A percentile compares a stretch with the other conserved stretches of the same genome.
phyloP scores from a whole-genome alignment of 2,888 invertebrate species.

The Eurois occulta region DNA sequence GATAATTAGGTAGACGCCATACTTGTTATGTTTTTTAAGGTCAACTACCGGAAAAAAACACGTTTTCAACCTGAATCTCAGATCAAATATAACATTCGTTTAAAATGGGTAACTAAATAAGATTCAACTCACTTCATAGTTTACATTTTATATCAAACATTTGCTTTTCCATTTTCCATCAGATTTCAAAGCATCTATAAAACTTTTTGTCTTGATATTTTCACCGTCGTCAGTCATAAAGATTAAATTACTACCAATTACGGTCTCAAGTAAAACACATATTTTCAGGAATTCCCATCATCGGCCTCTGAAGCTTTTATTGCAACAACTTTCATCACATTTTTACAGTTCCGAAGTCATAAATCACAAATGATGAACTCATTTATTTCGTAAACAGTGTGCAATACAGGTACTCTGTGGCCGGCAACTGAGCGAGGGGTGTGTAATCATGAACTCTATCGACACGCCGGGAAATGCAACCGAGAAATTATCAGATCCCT shows the following conservation, averaged over 20 bases:
- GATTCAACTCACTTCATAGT: neutral
- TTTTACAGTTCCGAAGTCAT: constrained; percentile 14
- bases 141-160: neutral
- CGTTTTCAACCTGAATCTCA: neutral
- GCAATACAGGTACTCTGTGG: constrained; percentile 55
- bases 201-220: too few species aligned
- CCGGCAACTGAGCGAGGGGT: constrained; percentile 70
- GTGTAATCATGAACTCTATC: constrained; percentile 82
- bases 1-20: constrained; percentile 10
- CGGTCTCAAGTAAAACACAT: neutral
- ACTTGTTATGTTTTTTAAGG: constrained; percentile 3
- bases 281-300: neutral
- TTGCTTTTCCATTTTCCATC: neutral
- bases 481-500: constrained; percentile 87
- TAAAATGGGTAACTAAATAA: neutral
- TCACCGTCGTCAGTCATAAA: neutral
- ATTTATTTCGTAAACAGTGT: constrained; percentile 67
- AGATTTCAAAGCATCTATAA: neutral
- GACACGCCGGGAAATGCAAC: constrained; percentile 84
- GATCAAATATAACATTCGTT: neutral
- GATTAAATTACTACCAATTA: neutral
- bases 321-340: neutral
- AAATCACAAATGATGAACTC: constrained; percentile 52
- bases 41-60: neutral
- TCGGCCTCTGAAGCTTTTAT: neutral